These are phyloP conservation scores for Mnemiopsis leidyi DNA, from an alignment of 37 sponge, comb jelly and placozoan species.

Conservation along the genomic window DNA sequence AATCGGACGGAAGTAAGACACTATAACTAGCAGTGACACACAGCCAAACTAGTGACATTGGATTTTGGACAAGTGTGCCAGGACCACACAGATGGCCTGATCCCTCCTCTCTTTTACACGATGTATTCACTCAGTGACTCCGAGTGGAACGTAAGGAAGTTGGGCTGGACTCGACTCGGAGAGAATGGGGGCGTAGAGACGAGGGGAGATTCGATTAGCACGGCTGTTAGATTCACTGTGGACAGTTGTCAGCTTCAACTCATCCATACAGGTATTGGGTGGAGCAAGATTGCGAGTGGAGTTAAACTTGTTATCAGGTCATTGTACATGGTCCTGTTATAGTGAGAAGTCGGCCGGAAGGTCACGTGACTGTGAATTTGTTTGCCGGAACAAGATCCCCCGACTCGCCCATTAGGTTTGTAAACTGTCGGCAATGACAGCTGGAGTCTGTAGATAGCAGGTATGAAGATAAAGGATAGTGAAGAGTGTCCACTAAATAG, in stretches of 20 bases:
- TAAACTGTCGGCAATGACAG: no score
- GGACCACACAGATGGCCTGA: not conserved
- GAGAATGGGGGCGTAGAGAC: conserved; percentile 1
- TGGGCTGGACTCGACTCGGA: not conserved
- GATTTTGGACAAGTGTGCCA: not conserved
- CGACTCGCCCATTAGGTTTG: no score
- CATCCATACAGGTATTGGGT: not conserved
- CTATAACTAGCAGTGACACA: not conserved
- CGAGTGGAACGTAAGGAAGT: not conserved
- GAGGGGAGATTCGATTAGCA: not conserved
- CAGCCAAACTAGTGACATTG: not conserved
- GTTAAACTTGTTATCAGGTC: not conserved
- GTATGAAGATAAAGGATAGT: no score
- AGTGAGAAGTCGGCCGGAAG: not conserved
- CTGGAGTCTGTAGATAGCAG: no score
- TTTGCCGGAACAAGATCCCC: no score
- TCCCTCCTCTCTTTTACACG: not conserved
- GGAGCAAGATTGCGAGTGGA: no score
- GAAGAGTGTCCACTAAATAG: no score
- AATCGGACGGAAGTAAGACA: not conserved
- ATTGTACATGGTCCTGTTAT: not conserved
- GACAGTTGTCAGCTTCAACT: not conserved
- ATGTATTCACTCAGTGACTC: not conserved
- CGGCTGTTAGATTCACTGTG: not conserved
- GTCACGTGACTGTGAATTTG: not conserved